Evolutionary conservation across 2,888 invertebrate species (phyloP), one percentile per base, ranked within the genome.

Genomic region (Campopleginae sp.): DNA sequence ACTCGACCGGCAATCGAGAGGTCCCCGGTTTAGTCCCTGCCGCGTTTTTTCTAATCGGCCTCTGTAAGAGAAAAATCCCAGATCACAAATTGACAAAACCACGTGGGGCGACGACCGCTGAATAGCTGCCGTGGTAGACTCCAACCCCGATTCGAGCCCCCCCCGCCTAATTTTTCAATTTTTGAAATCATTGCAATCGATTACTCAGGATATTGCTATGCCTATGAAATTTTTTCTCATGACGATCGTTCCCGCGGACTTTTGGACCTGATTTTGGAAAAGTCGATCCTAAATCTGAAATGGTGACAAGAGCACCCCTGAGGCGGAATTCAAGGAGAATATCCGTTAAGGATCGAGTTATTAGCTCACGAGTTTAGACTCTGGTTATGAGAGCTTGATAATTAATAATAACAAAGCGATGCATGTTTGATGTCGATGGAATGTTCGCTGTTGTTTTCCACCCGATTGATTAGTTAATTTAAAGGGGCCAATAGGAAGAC

Each of bases 391-490:
- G 66, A 75, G 54, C 61, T 74, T 54, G 90, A 91, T 92, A 92
- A 93, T 92, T 92, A 92, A 92, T 92, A 92, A 92, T 91, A 90
- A 90, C 90, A 88, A 90, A 91, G 91, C 90, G 89, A 90, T 88
- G 90, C 87, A 90, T 91, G 92, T 93, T 92, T 92, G 92, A 93
- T 91, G 91, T 91, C 89, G 86, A 88, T 87, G 88, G 87, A 87
- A 88, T 89, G 82, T 82, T 76, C 48, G 46, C 89, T 86, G 89
- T 88, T 86, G 88, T 86, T 88, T 87, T 76, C 51, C 85, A 88
- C 82, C 88, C 91, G 92, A 93, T 92, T 93, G 93, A 93, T 92
- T 91, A 92, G 92, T 92, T 92, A 92, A 93, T 93, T 93, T 91
- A 90, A 92, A 92, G 91, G 91, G 91, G 89, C 88, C 89, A 86